phyloP scores from a whole-genome alignment of 2,888 invertebrate genomes.

The Machimus rusticus region DNA sequence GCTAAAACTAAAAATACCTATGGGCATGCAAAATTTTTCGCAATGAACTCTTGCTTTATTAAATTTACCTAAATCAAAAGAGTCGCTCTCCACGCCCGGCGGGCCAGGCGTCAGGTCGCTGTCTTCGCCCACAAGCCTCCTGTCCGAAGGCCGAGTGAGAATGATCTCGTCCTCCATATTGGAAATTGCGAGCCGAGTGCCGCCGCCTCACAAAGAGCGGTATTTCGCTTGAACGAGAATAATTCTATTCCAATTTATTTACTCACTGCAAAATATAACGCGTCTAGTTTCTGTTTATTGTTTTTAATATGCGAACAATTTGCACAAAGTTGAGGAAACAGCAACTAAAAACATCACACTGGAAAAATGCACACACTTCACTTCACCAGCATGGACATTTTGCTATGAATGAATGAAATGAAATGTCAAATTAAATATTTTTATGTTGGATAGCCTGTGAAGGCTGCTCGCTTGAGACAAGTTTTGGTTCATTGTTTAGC shows the following conservation, averaged over 20 bases:
- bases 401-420: background rate
- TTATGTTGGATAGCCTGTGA: background rate
- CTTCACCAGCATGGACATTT: background rate
- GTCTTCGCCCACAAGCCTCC: constrained; percentile 54
- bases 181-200: background rate
- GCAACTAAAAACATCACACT: background rate
- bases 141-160: constrained; percentile 55
- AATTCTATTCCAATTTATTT: background rate
- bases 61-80: constrained; percentile 51
- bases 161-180: constrained; percentile 59
- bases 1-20: no score
- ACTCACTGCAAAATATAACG: background rate
- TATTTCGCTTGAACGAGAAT: background rate
- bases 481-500: background rate
- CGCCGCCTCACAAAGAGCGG: background rate
- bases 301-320: background rate
- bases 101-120: constrained; percentile 56
- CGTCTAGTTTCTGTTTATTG: background rate
- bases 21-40: no score
- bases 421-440: background rate
- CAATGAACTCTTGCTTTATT: background rate
- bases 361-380: background rate
- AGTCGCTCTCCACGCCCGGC: constrained; percentile 58
- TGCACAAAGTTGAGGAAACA: background rate
- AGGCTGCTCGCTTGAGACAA: background rate